Evolutionary conservation across 2,888 invertebrate species (phyloP).

Genomic region (Amorpha juglandis): DNA sequence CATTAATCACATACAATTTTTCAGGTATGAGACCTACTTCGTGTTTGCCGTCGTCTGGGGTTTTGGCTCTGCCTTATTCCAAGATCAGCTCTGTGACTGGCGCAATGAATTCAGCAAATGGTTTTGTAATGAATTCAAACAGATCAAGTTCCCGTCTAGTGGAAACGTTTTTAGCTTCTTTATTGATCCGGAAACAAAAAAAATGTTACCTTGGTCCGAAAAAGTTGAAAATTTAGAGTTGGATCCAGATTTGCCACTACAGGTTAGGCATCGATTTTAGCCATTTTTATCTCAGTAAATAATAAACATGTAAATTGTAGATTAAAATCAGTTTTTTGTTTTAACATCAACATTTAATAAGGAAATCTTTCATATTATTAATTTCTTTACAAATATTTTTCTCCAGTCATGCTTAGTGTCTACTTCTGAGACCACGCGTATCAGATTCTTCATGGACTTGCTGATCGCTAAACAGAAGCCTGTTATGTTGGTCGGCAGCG

Average conservation of each 20-base stretch:
- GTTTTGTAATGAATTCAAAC: constrained; percentile 96
- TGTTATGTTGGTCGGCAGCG: constrained; percentile 95
- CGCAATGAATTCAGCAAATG: constrained; percentile 97
- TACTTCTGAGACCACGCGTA: constrained; percentile 94
- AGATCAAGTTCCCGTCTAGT: constrained; percentile 92
- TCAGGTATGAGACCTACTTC: constrained; percentile 94
- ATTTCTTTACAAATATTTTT: constrained; percentile 23
- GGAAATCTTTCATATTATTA: not conserved
- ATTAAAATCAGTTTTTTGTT: no score
- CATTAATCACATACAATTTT: not conserved
- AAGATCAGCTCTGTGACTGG: constrained; percentile 96
- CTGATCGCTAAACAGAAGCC: constrained; percentile 91
- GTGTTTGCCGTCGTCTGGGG: constrained; percentile 96
- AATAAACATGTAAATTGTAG: not conserved
- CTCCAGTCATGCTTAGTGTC: constrained; percentile 91
- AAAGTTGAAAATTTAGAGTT: constrained; percentile 91
- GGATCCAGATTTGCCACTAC: constrained; percentile 94
- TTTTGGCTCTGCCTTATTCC: constrained; percentile 95
- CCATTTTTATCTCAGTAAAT: not conserved
- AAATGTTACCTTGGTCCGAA: constrained; percentile 94
- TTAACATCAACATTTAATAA: no score
- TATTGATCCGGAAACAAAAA: constrained; percentile 93
- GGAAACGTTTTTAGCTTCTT: constrained; percentile 95
- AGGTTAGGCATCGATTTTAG: constrained; percentile 79
- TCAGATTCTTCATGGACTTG: constrained; percentile 94